Conservation (phyloP, 2,797 vertebrate genomes). For the Salmo trutta region DNA sequence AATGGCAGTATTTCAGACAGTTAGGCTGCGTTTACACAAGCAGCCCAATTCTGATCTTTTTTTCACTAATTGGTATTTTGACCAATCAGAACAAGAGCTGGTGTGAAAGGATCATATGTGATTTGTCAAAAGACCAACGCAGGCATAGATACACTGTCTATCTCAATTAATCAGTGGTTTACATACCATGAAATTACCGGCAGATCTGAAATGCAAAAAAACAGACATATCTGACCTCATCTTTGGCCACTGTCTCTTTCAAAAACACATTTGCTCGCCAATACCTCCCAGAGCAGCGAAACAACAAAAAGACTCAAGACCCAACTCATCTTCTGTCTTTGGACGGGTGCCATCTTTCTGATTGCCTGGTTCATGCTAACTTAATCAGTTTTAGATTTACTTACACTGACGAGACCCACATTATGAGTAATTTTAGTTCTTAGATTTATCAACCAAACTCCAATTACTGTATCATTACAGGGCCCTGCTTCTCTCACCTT, state of each 20-base stretch:
- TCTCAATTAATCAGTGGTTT: constrained; percentile 95
- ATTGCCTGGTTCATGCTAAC: constrained; percentile 98
- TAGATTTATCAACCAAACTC: constrained; percentile 99
- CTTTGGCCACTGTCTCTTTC: constrained; percentile 65
- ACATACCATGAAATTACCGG: constrained; percentile 84
- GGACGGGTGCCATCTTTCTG: constrained; percentile 98
- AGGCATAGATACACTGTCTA: constrained; percentile 82
- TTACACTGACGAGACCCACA: constrained; percentile 96
- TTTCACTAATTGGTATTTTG: too few species aligned
- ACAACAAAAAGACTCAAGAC: constrained; percentile 69
- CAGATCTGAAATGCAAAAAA: constrained; percentile 69
- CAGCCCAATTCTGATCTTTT: too few species aligned
- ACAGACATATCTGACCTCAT: constrained; percentile 74
- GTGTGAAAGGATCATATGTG: too few species aligned
- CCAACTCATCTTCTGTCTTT: constrained; percentile 66
- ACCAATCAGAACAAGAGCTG: too few species aligned
- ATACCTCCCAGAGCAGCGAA: constrained; percentile 60
- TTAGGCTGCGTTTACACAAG: too few species aligned
- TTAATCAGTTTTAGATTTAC: constrained; percentile 99
- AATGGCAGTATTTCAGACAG: constrained; percentile 79
- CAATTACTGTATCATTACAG: constrained; percentile 96
- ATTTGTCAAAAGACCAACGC: too few species aligned
- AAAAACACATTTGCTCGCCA: constrained; percentile 68
- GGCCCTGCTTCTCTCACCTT: constrained; percentile 85
- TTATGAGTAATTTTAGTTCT: constrained; percentile 98